Conservation (phyloP, 1,140 invertebrate genomes). For the Diorhabda elongata region DNA sequence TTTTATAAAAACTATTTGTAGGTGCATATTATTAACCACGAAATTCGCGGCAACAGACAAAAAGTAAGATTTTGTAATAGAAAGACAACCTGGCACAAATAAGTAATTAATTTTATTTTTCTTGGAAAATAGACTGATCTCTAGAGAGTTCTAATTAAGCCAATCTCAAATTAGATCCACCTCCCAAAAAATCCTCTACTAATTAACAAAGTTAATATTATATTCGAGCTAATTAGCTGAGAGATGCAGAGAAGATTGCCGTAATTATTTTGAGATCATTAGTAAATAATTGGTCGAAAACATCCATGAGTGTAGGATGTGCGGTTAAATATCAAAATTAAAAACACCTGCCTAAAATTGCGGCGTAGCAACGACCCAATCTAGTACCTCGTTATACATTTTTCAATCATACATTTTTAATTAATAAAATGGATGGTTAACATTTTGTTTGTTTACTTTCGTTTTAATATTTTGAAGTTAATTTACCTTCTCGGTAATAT, state of each 20-base stretch:
- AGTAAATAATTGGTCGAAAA: constrained; percentile 19
- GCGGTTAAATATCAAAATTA: constrained; percentile 10
- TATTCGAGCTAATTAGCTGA: constrained; percentile 15
- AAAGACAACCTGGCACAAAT: neutral
- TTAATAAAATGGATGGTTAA: neutral
- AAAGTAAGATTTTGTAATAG: too few relatives aligned
- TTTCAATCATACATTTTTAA: constrained; percentile 4
- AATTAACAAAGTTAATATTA: constrained; percentile 16
- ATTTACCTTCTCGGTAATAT: too few relatives aligned
- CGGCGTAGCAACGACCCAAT: constrained; percentile 1
- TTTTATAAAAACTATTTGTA: too few relatives aligned
- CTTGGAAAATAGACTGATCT: neutral
- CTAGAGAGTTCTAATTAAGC: neutral
- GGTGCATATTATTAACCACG: too few relatives aligned
- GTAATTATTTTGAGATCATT: constrained; percentile 20
- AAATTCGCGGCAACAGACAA: too few relatives aligned
- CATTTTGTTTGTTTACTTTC: neutral
- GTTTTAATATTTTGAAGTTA: neutral
- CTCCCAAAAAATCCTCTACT: constrained; percentile 14
- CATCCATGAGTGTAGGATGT: constrained; percentile 12
- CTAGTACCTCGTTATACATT: constrained; percentile 8
- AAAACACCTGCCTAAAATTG: constrained; percentile 13
- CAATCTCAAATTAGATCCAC: constrained; percentile 11
- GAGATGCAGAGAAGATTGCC: constrained; percentile 10
- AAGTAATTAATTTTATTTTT: neutral